These are phyloP conservation scores for Erithacus rubecula DNA, from an alignment of 2,797 vertebrate genomes.

Conservation along the genomic window DNA sequence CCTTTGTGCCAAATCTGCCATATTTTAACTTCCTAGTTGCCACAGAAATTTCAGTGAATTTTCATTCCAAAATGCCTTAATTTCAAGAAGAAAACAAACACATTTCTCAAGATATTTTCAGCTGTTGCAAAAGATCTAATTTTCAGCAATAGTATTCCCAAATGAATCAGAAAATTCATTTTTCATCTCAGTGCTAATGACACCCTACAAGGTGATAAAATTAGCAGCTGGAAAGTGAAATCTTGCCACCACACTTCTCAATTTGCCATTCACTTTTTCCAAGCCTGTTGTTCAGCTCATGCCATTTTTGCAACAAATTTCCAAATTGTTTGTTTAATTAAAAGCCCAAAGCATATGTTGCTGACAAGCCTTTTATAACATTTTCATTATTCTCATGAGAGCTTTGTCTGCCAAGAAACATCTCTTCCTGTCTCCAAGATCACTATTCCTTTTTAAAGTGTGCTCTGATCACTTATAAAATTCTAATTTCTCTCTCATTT, in stretches of 20 bases:
- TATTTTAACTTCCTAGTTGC: not conserved
- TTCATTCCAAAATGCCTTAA: not conserved
- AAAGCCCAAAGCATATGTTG: not conserved
- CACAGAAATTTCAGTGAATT: not conserved
- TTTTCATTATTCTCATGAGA: not conserved
- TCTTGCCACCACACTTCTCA: not conserved
- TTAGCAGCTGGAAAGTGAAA: slow-evolving; percentile 27
- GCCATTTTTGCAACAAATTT: not conserved
- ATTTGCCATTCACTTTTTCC: not conserved
- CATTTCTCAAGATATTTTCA: not conserved
- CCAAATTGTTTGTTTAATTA: not conserved
- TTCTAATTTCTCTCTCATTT: not conserved
- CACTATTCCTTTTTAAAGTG: not conserved
- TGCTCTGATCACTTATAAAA: not conserved
- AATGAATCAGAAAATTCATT: not conserved
- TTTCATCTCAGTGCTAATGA: slow-evolving; percentile 23
- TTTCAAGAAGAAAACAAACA: not conserved
- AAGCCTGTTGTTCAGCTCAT: not conserved
- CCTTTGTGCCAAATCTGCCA: not conserved
- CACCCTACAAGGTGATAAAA: slow-evolving; percentile 22
- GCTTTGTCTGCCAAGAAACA: not conserved
- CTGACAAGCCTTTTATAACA: not conserved
- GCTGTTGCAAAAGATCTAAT: not conserved
- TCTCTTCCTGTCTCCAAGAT: not conserved
- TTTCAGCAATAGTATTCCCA: not conserved